Evolutionary conservation across 2,797 vertebrate genomes (phyloP).

Genomic region (Eulemur rubriventer): DNA sequence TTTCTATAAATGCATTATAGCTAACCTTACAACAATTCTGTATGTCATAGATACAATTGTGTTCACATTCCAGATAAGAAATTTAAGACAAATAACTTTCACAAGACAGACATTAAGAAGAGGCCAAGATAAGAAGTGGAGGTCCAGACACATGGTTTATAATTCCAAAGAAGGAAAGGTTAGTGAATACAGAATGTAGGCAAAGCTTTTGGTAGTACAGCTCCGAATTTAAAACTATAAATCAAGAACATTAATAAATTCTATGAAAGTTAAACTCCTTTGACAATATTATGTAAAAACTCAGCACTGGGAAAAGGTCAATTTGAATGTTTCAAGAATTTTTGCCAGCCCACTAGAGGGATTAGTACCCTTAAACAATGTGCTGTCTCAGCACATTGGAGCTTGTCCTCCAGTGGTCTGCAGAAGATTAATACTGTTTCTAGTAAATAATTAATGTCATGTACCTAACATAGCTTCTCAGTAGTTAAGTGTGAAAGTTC

Average conservation of each 20-base stretch:
- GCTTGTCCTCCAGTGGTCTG: background rate
- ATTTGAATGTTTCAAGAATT: background rate
- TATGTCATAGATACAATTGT: background rate
- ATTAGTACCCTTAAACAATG: background rate
- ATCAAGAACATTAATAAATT: background rate
- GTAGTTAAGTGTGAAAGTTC: background rate
- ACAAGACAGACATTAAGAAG: background rate
- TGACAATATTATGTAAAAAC: background rate
- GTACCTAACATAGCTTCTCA: background rate
- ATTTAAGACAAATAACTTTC: background rate
- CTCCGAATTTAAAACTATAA: background rate
- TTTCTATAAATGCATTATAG: background rate
- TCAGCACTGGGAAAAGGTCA: background rate
- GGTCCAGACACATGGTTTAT: background rate
- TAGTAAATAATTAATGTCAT: slow-evolving; percentile 8
- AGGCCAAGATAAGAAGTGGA: background rate
- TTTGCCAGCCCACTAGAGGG: background rate
- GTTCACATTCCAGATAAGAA: background rate
- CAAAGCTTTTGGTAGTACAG: background rate
- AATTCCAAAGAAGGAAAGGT: background rate
- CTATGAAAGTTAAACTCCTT: background rate
- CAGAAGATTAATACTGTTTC: background rate
- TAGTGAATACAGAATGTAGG: background rate
- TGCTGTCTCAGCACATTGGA: background rate
- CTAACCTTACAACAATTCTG: background rate